Conservation (phyloP, 1,140 invertebrate species). For the Druon quercuslanigerum region DNA sequence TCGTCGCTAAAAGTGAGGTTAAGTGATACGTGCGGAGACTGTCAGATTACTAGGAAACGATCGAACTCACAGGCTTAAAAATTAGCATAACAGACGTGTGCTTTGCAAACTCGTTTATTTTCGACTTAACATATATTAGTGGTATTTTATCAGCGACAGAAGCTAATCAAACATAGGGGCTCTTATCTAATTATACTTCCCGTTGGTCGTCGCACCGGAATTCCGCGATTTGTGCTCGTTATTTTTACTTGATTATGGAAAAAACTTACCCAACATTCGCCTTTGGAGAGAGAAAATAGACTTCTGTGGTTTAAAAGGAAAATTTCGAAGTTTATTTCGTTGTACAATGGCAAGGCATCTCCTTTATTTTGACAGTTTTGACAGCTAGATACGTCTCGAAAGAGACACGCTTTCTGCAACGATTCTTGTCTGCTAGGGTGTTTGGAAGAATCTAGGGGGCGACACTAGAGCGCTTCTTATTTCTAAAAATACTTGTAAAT, state of each 20-base stretch:
- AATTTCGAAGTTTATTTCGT: not conserved
- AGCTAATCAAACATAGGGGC: conserved; percentile 61
- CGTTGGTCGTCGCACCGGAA: conserved; percentile 53
- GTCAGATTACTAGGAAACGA: conserved; percentile 1
- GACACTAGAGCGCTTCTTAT: too few relatives aligned
- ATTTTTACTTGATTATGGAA: not conserved
- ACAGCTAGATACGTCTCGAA: too few relatives aligned
- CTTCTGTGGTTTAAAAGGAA: conserved; percentile 5
- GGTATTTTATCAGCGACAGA: conserved; percentile 60
- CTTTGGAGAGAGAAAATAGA: not conserved
- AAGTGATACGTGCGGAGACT: not conserved
- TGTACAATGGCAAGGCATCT: not conserved
- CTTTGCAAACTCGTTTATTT: conserved; percentile 38
- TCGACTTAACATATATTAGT: conserved; percentile 61
- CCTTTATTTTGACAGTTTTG: conserved; percentile 23
- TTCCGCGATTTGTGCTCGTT: not conserved
- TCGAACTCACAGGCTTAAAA: conserved; percentile 41
- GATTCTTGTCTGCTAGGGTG: too few relatives aligned
- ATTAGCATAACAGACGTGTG: conserved; percentile 41
- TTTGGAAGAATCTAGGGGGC: too few relatives aligned
- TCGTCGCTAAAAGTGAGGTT: conserved; percentile 10
- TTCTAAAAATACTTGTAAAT: too few relatives aligned
- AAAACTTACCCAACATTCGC: conserved; percentile 15
- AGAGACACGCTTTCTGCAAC: too few relatives aligned
- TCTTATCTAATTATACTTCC: conserved; percentile 66